Evolutionary conservation across 2,113 vertebrate species (phyloP), one percentile per base, ranked within the genome.

Genomic region (Phyllostomus discolor): DNA sequence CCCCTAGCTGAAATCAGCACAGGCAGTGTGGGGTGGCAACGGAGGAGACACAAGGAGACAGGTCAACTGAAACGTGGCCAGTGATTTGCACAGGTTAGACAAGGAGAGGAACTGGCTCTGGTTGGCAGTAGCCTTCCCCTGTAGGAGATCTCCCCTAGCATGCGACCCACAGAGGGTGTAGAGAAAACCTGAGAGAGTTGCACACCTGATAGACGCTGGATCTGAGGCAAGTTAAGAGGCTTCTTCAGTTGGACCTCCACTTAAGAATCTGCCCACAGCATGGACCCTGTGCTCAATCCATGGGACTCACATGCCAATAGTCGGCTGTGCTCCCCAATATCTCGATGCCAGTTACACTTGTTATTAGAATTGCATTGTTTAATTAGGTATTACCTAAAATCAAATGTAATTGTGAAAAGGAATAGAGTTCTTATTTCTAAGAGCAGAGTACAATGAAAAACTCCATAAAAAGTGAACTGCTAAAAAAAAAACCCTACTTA

Each of bases 381-480:
- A 52, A 46, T 35, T 7, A 12, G 33, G 35, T 38, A 41, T 10
- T 12, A 50, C 5, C 22, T n/a, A 83, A 76, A 93, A 85, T 11
- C 16, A 88, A 81, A 88, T 14, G n/a, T 22, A 80, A 79, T 0
- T 82, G 11, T 66, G 66, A 48, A 54, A 90, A 80, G 62, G 93
- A 84, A 88, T 1, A 50, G 41, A 19, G 31, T 79, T 96, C 82
- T 66, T 19, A 72, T 8, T 92, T 92, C 81, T 82, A 88, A 14
- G n/a, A 41, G 69, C 9, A 59, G 7, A 86, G 20, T 15, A 64
- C 28, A 9, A 57, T 31, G 22, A 38, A 80, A 94, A 31, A 59
- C 3, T 69, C n/a, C 52, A 64, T 28, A 52, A 83, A 54, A 80
- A 62, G 28, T 67, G 0, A 50, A 20, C 17, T 83, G 70, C 81